Percentiles rank a stretch among this genome's conserved stretches.
Evolutionary conservation across 1,140 invertebrate genomes (phyloP).

Genomic region (Drosophila arizonae): DNA sequence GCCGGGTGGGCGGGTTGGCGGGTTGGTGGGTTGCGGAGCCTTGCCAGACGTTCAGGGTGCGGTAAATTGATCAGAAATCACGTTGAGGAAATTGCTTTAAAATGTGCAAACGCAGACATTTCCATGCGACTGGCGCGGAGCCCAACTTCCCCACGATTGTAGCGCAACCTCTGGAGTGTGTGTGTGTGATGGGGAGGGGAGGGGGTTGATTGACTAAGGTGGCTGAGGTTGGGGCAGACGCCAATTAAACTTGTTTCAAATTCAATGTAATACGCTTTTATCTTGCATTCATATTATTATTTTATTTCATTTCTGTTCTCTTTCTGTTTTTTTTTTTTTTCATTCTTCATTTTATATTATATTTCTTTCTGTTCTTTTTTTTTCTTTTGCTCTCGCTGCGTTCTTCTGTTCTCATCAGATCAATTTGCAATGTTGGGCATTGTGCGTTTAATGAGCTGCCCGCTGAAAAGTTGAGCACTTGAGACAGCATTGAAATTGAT

Average conservation of each 20-base stretch:
- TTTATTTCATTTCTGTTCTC: not conserved
- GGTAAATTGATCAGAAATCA: conserved; percentile 68
- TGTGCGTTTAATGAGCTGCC: conserved; percentile 57
- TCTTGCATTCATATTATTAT: conserved; percentile 26
- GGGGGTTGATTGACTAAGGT: not conserved
- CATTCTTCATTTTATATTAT: not conserved
- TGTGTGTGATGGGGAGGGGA: not conserved
- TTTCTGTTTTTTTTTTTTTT: not conserved
- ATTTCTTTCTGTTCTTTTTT: not conserved
- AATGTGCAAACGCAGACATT: conserved; percentile 50
- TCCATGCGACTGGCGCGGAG: conserved; percentile 6
- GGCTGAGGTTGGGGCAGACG: conserved; percentile 32
- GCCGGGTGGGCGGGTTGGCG: not conserved
- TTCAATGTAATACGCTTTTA: conserved; percentile 41
- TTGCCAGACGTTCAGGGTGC: conserved; percentile 16
- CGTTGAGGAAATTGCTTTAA: conserved; percentile 54
- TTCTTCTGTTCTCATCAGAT: conserved; percentile 17
- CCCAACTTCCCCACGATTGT: not conserved
- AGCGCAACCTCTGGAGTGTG: not conserved
- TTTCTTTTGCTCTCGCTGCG: not conserved
- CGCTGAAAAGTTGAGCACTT: conserved; percentile 35
- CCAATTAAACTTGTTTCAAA: conserved; percentile 72
- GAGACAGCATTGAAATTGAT: conserved; percentile 43
- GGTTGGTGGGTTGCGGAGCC: not conserved
- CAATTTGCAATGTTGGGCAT: conserved; percentile 20